Percentiles rank a stretch among this genome's conserved stretches.
These are phyloP conservation scores for Reticulitermes speratus DNA, from an alignment of 1,140 invertebrate species.

Conservation along the genomic window DNA sequence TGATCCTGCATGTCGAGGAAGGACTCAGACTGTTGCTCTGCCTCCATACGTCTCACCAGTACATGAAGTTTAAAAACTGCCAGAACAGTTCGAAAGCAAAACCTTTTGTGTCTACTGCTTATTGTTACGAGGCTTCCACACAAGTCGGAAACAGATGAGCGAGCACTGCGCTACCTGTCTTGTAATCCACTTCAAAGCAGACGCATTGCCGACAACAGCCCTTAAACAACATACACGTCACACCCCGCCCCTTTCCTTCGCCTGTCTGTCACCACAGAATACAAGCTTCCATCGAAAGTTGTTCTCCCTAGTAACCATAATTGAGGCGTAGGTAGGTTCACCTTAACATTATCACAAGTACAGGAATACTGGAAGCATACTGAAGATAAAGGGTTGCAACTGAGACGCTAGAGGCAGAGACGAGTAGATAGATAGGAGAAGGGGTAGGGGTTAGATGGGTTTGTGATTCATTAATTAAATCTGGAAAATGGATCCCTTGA, in stretches of 20 bases:
- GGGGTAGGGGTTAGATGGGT: neutral
- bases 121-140: neutral
- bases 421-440: neutral
- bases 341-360: neutral
- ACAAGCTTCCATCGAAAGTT: neutral
- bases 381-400: neutral
- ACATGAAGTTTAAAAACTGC: neutral
- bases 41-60: neutral
- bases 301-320: neutral
- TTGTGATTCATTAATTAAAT: constrained; percentile 19
- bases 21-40: neutral
- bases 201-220: neutral
- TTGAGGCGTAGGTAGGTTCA: neutral
- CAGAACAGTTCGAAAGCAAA: neutral
- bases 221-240: constrained; percentile 7
- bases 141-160: neutral
- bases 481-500: constrained; percentile 12
- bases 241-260: neutral
- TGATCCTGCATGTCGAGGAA: no score
- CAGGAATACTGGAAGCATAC: neutral
- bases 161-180: neutral
- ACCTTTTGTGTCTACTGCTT: neutral
- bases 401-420: neutral
- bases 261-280: constrained; percentile 4
- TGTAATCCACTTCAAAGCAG: neutral